These are phyloP conservation scores for Pipa parva DNA, from an alignment of 2,113 vertebrate genomes.

Conservation along the genomic window DNA sequence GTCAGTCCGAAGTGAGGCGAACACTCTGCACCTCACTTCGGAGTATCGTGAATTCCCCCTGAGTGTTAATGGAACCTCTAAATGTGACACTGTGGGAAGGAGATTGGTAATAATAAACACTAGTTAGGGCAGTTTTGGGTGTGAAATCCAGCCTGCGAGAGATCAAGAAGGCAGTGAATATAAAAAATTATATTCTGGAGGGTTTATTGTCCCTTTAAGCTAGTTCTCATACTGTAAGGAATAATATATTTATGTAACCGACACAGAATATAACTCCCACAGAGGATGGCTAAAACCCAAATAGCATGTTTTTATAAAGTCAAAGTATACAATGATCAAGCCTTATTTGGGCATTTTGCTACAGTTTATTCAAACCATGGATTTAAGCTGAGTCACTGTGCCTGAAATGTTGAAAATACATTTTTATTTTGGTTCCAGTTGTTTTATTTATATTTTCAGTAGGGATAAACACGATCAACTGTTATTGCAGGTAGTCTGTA, in stretches of 20 bases:
- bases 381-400: slow-evolving; percentile 32
- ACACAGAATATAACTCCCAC: slow-evolving; percentile 16
- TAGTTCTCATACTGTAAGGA: slow-evolving; percentile 8
- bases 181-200: no score
- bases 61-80: no score
- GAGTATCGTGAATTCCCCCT: no score
- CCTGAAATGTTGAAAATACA: slow-evolving; percentile 23
- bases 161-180: no score
- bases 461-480: neutral
- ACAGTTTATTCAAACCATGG: slow-evolving; percentile 3
- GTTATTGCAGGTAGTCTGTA: neutral
- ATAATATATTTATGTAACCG: slow-evolving; percentile 16
- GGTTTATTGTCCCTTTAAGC: no score
- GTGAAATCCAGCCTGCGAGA: no score
- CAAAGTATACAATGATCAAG: slow-evolving; percentile 4
- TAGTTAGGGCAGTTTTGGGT: no score
- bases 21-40: no score
- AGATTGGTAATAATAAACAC: no score
- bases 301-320: slow-evolving; percentile 15
- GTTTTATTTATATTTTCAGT: slow-evolving; percentile 1
- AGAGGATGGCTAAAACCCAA: slow-evolving; percentile 14
- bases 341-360: slow-evolving; percentile 31
- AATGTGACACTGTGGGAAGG: no score
- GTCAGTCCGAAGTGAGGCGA: no score
- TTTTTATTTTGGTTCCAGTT: slow-evolving; percentile 25